A percentile compares a stretch with the other conserved stretches of the same genome.
These are phyloP conservation scores for Trissolcus basalis DNA, from an alignment of 1,140 invertebrate genomes.

Conservation along the genomic window DNA sequence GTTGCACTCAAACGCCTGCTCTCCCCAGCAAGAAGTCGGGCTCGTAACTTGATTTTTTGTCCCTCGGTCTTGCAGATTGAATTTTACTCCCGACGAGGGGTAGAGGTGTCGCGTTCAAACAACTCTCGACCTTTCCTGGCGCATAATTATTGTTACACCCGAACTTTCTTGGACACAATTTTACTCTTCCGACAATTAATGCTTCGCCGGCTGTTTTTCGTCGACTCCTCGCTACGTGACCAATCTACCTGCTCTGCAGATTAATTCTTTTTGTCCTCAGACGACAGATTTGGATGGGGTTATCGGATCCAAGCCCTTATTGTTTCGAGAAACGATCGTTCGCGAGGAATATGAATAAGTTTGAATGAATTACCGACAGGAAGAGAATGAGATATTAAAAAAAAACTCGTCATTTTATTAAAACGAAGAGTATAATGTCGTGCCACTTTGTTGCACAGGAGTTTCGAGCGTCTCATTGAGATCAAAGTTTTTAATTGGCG, in stretches of 20 bases:
- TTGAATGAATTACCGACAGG: conserved; percentile 8
- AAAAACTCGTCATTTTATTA: neutral
- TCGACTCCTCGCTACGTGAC: conserved; percentile 36
- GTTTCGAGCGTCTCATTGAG: neutral
- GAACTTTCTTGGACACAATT: conserved; percentile 50
- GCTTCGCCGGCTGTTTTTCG: conserved; percentile 37
- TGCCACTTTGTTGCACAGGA: neutral
- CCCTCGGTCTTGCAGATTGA: conserved; percentile 36
- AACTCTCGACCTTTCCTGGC: conserved; percentile 40
- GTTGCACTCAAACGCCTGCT: conserved; percentile 10
- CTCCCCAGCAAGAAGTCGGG: conserved; percentile 11
- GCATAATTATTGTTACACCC: conserved; percentile 51
- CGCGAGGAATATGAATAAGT: conserved; percentile 12
- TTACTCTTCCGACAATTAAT: conserved; percentile 45
- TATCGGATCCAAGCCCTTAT: too few species aligned
- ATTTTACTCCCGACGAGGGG: conserved; percentile 26
- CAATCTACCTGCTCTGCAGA: conserved; percentile 35
- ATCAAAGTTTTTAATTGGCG: conserved; percentile 3
- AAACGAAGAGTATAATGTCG: neutral
- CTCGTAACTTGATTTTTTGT: conserved; percentile 44
- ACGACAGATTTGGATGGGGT: too few species aligned
- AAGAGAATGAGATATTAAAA: neutral
- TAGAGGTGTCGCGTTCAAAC: conserved; percentile 34
- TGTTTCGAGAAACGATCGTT: too few species aligned
- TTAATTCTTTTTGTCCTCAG: conserved; percentile 44